These are phyloP conservation scores for Pycnonotus jocosus DNA, from an alignment of 2,113 vertebrate species.

Conservation along the genomic window DNA sequence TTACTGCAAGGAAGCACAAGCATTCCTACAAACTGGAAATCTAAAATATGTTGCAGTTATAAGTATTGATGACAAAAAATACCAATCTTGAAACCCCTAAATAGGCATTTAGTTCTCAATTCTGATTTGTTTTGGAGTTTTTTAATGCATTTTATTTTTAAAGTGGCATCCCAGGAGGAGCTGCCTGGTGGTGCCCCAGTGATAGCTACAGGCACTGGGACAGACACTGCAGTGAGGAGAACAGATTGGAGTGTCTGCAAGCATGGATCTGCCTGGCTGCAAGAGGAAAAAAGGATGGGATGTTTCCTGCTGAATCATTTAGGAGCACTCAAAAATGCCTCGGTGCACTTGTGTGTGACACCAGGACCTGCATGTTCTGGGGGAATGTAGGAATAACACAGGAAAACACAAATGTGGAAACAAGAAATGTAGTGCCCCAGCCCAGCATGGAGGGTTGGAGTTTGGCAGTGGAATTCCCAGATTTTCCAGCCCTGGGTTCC, in stretches of 20 bases:
- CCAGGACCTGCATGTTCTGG: neutral
- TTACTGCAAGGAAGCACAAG: conserved; percentile 11
- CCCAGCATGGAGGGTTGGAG: neutral
- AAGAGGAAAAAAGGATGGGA: neutral
- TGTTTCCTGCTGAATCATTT: neutral
- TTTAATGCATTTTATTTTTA: neutral
- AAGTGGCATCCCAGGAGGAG: neutral
- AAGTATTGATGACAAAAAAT: neutral
- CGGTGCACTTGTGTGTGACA: neutral
- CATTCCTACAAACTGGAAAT: conserved; percentile 42
- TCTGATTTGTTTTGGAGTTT: neutral
- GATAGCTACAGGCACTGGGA: neutral
- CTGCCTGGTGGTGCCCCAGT: neutral
- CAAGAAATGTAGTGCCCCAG: neutral
- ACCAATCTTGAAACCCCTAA: neutral
- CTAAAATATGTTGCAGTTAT: neutral
- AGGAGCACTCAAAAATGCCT: neutral
- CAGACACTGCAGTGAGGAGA: neutral
- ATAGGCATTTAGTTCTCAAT: neutral
- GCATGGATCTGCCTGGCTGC: neutral
- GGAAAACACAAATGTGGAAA: neutral
- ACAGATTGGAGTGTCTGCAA: neutral
- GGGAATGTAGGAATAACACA: neutral
- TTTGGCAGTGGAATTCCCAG: conserved; percentile 9
- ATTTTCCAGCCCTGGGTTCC: neutral